Conservation (phyloP, 2,888 invertebrate genomes). For the Andrena hattorfiana region DNA sequence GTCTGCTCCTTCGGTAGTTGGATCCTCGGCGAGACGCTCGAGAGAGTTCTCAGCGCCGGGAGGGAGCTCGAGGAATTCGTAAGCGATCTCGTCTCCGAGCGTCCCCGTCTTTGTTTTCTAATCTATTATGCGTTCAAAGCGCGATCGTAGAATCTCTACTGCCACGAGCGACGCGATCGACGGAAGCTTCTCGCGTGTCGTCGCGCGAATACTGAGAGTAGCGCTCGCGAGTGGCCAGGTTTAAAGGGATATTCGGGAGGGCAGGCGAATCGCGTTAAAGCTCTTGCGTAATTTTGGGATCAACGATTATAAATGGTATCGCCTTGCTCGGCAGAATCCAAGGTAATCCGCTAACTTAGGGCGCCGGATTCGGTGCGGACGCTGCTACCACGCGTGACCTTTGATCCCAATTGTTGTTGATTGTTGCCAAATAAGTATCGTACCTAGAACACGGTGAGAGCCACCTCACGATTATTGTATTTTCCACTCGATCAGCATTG, state of each 20-base stretch:
- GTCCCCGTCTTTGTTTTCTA: conserved; percentile 15
- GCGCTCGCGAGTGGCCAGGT: conserved; percentile 18
- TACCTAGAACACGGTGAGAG: conserved; percentile 63
- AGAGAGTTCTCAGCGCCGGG: not conserved
- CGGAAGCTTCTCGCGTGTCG: conserved; percentile 23
- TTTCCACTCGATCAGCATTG: conserved; percentile 81
- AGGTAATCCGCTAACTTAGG: not conserved
- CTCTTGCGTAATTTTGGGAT: conserved; percentile 60
- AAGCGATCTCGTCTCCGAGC: conserved; percentile 25
- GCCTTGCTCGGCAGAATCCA: not conserved
- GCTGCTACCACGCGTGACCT: conserved; percentile 54
- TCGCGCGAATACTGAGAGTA: conserved; percentile 3
- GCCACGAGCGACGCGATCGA: conserved; percentile 44
- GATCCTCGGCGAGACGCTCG: not conserved
- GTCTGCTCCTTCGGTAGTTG: conserved; percentile 13
- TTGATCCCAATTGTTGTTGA: conserved; percentile 83
- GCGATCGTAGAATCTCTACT: conserved; percentile 54
- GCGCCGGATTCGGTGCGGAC: conserved; percentile 5
- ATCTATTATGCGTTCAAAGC: conserved; percentile 10
- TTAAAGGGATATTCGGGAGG: conserved; percentile 2
- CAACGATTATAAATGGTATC: conserved; percentile 57
- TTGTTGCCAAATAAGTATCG: conserved; percentile 83
- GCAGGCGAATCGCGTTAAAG: conserved; percentile 36
- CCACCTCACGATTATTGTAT: conserved; percentile 71
- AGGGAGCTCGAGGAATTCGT: not conserved